Conservation (phyloP, 1,140 invertebrate species). For the Tyrophagus putrescentiae region DNA sequence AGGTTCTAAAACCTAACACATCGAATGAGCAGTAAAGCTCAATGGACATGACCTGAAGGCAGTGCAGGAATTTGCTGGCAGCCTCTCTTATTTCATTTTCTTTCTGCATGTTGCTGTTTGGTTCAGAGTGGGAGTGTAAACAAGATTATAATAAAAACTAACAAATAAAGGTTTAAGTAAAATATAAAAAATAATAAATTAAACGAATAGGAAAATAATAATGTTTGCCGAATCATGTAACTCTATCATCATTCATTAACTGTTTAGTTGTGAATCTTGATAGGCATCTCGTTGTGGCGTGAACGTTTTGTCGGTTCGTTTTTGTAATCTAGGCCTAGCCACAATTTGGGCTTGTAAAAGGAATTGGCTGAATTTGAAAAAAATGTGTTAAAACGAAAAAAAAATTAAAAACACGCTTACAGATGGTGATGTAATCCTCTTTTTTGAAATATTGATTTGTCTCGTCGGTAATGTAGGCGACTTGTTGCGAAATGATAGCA, state of each 20-base stretch:
- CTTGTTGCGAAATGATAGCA: slow-evolving; percentile 65
- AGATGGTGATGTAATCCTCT: slow-evolving; percentile 37
- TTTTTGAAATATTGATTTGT: slow-evolving; percentile 54
- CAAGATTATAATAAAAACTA: too few species aligned
- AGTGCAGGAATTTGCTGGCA: too few species aligned
- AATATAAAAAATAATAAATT: too few species aligned
- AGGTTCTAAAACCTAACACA: slow-evolving; percentile 18
- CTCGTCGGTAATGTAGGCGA: slow-evolving; percentile 62
- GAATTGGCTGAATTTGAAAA: slow-evolving; percentile 7
- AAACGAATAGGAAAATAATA: too few species aligned
- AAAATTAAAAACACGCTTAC: slow-evolving; percentile 28
- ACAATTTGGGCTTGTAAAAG: slow-evolving; percentile 49
- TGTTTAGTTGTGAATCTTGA: slow-evolving; percentile 94
- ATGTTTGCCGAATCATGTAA: too few species aligned
- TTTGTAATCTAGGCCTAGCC: slow-evolving; percentile 93
- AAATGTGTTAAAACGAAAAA: slow-evolving; percentile 9
- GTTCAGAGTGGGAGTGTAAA: too few species aligned
- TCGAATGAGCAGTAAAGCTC: too few species aligned
- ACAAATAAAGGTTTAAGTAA: too few species aligned
- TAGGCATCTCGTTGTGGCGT: slow-evolving; percentile 93
- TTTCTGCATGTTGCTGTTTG: too few species aligned
- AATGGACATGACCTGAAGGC: too few species aligned
- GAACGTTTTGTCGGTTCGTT: slow-evolving; percentile 93
- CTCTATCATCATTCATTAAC: too few species aligned
- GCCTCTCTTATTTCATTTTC: too few species aligned